Percentiles rank a stretch among this genome's conserved stretches.
Conservation (phyloP, 2,113 vertebrate species). For the Hippocampus abdominalis region DNA sequence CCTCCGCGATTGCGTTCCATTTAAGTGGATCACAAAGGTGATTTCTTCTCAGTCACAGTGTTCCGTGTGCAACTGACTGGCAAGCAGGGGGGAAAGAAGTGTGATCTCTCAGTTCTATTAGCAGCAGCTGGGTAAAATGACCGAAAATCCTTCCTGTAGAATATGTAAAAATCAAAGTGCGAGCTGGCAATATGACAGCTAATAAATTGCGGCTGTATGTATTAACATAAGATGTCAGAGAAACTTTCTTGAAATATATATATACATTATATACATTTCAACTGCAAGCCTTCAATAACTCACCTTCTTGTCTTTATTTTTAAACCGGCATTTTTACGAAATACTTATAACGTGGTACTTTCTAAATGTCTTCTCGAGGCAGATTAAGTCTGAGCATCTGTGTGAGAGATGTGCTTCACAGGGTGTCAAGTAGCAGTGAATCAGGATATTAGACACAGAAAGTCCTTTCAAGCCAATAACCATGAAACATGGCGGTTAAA, state of each 20-base stretch:
- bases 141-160: constrained; percentile 72
- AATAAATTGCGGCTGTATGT: constrained; percentile 49
- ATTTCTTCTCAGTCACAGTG: constrained; percentile 48
- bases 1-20: constrained; percentile 46
- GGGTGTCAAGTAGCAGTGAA: constrained; percentile 54
- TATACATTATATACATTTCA: constrained; percentile 13
- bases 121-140: constrained; percentile 82
- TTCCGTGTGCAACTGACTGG: constrained; percentile 39
- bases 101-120: constrained; percentile 62
- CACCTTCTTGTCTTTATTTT: constrained; percentile 2
- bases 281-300: not conserved
- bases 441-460: constrained; percentile 35
- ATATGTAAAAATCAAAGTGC: constrained; percentile 83
- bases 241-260: constrained; percentile 28
- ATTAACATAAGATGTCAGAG: constrained; percentile 41
- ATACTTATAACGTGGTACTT: constrained; percentile 15
- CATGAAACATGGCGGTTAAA: constrained; percentile 20
- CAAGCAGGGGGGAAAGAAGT: constrained; percentile 29
- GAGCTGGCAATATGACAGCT: constrained; percentile 50
- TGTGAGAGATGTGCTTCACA: constrained; percentile 30
- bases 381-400: constrained; percentile 33
- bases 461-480: constrained; percentile 36
- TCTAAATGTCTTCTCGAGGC: constrained; percentile 18
- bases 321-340: constrained; percentile 24
- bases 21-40: constrained; percentile 63